Base-by-base conservation (phyloP, 2,888 invertebrate species). In the Synanthedon myopaeformis region DNA sequence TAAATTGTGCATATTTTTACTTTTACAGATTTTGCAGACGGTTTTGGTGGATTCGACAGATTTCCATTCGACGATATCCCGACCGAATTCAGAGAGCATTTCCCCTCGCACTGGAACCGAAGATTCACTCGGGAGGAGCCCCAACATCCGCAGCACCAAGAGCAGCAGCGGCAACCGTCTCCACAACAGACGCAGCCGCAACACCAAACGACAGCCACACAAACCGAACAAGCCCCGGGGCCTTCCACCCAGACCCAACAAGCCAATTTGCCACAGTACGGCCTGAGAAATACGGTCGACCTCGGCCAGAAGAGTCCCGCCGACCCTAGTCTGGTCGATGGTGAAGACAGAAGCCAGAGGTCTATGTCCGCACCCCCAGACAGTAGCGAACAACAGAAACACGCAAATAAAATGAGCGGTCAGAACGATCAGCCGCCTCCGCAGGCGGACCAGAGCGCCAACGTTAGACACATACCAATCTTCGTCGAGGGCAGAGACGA, bases 401-500 rank as follows among this genome's bases (percentile, higher is more conserved):
- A 63, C 54, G 61, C 66, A 3, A 51, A 51, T 64, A 76, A 72
- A 68, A 80, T 79, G 82, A 82, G 81, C 64, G 78, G 76, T 56
- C 79, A 72, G 57, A 75, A 74, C 57, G 78, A 67, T 56, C 75
- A 70, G 53, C 75, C 68, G 62, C 63, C 63, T 51, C 69, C 66
- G 42, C 74, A 68, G 59, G 69, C 63, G 51, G 72, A 75, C 58
- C 71, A 76, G 52, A 73, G 82, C 59, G 81, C 90, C 49, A 91
- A 90, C 64, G 92, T 95, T 51, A 89, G 96, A 58, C 93, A 94
- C 67, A 96, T 96, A 77, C 96, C 96, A 19, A 96, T 96, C 59
- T 93, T 94, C 69, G 94, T 96, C 0, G 96, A 96, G 78, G 95
- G 95, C 6, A 89, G 95, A 53, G 93, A 94, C 64, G 92, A 93